Evolutionary conservation across 2,113 vertebrate genomes (phyloP).

Genomic region (Choloepus hoffmanni): DNA sequence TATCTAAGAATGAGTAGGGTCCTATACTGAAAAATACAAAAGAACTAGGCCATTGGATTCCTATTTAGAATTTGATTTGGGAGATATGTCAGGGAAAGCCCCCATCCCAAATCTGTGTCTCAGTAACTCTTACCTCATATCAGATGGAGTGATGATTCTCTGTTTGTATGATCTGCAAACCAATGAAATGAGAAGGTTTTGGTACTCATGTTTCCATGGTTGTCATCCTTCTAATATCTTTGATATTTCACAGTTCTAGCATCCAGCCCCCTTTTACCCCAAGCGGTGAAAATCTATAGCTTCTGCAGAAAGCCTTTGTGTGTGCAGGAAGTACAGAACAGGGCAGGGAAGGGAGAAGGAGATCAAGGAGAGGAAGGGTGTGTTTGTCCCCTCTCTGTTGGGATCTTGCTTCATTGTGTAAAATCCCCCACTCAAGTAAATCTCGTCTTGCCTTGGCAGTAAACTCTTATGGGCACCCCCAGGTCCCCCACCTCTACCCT

Average conservation of each 20-base stretch:
- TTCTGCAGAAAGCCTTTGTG: neutral
- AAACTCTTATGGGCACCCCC: slow-evolving; percentile 89
- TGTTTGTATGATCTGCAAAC: neutral
- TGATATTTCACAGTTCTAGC: neutral
- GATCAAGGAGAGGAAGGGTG: neutral
- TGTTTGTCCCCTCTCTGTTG: neutral
- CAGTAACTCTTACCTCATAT: neutral
- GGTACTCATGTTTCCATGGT: neutral
- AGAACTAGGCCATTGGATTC: neutral
- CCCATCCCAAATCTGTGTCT: neutral
- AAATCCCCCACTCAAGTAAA: neutral
- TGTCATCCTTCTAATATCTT: neutral
- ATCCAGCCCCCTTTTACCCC: neutral
- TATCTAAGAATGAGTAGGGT: neutral
- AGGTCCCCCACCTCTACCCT: slow-evolving; percentile 88
- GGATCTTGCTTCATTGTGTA: neutral
- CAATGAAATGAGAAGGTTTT: neutral
- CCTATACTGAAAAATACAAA: neutral
- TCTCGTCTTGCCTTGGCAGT: slow-evolving; percentile 83
- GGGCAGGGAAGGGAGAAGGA: neutral
- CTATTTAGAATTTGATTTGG: neutral
- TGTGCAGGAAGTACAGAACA: neutral
- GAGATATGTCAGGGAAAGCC: neutral
- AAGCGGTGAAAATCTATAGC: neutral
- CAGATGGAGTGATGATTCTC: neutral